Percentiles rank a stretch among this genome's conserved stretches.
These are phyloP conservation scores for Orthosia gothica DNA, from an alignment of 2,888 invertebrate species.

Conservation along the genomic window DNA sequence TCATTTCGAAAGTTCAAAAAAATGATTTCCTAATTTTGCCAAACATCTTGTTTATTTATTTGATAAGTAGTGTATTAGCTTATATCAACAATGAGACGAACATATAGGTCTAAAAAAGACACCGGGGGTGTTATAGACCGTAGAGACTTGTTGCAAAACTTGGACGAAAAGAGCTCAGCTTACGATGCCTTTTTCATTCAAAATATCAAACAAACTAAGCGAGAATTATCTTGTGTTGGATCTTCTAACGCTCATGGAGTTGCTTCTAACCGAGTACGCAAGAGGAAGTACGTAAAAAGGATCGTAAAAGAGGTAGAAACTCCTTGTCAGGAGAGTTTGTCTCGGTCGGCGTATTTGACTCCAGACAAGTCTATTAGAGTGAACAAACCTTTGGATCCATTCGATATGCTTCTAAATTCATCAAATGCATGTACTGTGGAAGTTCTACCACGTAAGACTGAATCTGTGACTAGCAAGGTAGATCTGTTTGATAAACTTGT, in stretches of 20 bases:
- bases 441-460: conserved; percentile 49
- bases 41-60: conserved; percentile 18
- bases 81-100: conserved; percentile 78
- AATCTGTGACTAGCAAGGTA: conserved; percentile 54
- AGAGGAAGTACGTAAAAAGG: conserved; percentile 86
- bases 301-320: conserved; percentile 80
- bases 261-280: conserved; percentile 82
- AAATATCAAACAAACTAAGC: conserved; percentile 88
- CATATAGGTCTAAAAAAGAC: conserved; percentile 86
- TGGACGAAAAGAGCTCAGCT: conserved; percentile 82
- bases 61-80: conserved; percentile 8
- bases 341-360: conserved; percentile 80
- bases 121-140: conserved; percentile 78
- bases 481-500: conserved; percentile 63
- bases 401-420: conserved; percentile 84
- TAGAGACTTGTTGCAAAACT: conserved; percentile 79
- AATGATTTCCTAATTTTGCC: conserved; percentile 8
- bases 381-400: conserved; percentile 84
- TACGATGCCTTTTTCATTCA: conserved; percentile 88
- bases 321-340: conserved; percentile 67
- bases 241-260: conserved; percentile 74
- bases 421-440: conserved; percentile 65
- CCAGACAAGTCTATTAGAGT: conserved; percentile 87
- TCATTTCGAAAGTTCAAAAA: conserved; percentile 42
- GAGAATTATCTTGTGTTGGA: conserved; percentile 82